Evolutionary conservation across 2,888 invertebrate species (phyloP), one percentile per base, ranked within the genome.

Genomic region (Dicyrtomina minuta): DNA sequence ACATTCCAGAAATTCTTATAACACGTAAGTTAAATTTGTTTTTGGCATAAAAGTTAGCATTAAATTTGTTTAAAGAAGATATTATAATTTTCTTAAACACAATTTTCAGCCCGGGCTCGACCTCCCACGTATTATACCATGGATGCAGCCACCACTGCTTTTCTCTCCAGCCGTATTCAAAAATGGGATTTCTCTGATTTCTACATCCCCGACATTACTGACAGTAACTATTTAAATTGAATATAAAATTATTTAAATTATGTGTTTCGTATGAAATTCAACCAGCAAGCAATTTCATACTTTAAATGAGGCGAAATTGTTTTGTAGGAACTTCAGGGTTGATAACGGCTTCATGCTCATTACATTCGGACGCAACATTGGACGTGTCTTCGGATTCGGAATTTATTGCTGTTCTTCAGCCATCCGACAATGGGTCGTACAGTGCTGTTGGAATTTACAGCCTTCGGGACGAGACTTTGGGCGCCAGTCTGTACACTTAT

Each of bases 101-200:
- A n/a, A n/a, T n/a, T n/a, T 56, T n/a, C 56, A 75, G 75, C 77
- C 46, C 72, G 77, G 15, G 75, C 75, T 17, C 60, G 77, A 58
- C 75, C 77, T 22, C 73, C 73, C 8, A 76, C 74, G 0, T 77
- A 77, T 53, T 77, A 76, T 43, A 76, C 76, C 20, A 74, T 77
- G 74, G 77, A 77, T 66, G 77, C 77, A 12, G 74, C 77, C 2
- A 77, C 77, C 13, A 77, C 77, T 44, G 76, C 76, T 12, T 78
- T 76, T 66, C 62, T 78, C 10, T 76, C 76, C 6, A 76, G 76
- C 68, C 66, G 78, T 64, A 76, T 78, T 55, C 78, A 78, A 67
- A 75, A 74, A 55, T 78, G 78, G 78, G 78, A 78, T 39, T 78
- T 78, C 61, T 72, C 71, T 33, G 58, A 74, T 27, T 78, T 75